Percentiles rank a stretch among this genome's conserved stretches.
These are phyloP conservation scores for Thecocarcelia acutangulata DNA, from an alignment of 2,888 invertebrate genomes.

Conservation along the genomic window DNA sequence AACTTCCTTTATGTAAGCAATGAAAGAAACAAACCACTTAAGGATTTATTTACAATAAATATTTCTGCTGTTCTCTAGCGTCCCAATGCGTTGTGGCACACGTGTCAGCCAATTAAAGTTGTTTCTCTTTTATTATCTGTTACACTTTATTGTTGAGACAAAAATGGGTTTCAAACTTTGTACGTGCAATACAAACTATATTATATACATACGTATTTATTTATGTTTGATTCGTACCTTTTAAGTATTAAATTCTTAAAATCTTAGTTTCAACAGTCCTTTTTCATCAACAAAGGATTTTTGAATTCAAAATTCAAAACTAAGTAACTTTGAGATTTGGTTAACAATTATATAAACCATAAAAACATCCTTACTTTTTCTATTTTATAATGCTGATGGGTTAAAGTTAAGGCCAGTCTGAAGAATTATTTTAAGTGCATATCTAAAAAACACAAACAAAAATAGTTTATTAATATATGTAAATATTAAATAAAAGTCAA, in stretches of 20 bases:
- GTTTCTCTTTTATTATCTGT: background rate
- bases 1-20: background rate
- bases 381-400: slow-evolving; percentile 38
- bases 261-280: slow-evolving; percentile 7
- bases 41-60: background rate
- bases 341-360: slow-evolving; percentile 43
- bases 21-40: slow-evolving; percentile 19
- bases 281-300: slow-evolving; percentile 3
- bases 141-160: slow-evolving; percentile 24
- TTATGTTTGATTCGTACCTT: too few species aligned
- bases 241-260: too few species aligned
- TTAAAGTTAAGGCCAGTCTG: slow-evolving; percentile 18
- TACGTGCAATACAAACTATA: too few species aligned
- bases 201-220: too few species aligned
- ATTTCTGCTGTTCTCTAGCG: slow-evolving; percentile 49
- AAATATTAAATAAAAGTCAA: background rate
- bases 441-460: slow-evolving; percentile 42
- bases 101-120: slow-evolving; percentile 60
- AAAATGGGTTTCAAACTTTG: background rate
- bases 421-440: slow-evolving; percentile 13
- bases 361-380: slow-evolving; percentile 55
- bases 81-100: slow-evolving; percentile 60
- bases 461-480: background rate
- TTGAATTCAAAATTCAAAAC: slow-evolving; percentile 62
- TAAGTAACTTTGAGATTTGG: slow-evolving; percentile 46